These are phyloP conservation scores for Paramuricea clavata DNA, from an alignment of 92 coral and sea anemone species.

Conservation along the genomic window DNA sequence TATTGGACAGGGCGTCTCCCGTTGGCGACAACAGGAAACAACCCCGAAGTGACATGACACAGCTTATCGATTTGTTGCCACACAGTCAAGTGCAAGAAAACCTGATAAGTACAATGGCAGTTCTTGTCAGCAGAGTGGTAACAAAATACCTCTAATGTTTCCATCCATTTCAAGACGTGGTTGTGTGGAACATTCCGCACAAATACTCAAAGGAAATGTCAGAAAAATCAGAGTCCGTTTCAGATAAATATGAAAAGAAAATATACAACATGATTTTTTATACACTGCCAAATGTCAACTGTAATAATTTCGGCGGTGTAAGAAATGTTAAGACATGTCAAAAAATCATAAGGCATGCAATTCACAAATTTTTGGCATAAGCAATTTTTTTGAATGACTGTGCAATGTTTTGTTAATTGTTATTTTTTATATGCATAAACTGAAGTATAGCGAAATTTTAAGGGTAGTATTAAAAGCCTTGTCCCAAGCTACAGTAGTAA, in stretches of 20 bases:
- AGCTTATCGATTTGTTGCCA: constrained; percentile 11
- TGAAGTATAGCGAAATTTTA: no score
- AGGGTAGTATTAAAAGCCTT: no score
- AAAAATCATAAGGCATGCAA: no score
- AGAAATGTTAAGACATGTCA: no score
- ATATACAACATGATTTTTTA: no score
- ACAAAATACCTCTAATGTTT: neutral
- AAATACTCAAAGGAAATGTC: neutral
- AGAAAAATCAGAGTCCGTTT: constrained; percentile 2
- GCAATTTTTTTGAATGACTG: no score
- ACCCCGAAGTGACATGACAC: neutral
- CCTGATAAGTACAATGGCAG: neutral
- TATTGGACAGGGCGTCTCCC: constrained; percentile 7
- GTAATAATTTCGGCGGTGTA: no score
- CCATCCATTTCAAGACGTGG: neutral
- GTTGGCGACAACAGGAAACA: neutral
- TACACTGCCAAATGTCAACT: neutral
- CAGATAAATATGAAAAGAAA: no score
- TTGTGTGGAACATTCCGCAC: neutral
- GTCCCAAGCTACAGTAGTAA: no score
- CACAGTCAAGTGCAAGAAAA: neutral
- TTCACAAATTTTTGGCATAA: no score
- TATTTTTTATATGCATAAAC: no score
- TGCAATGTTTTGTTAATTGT: no score
- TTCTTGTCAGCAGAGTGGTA: constrained; percentile 12